phyloP scores from a whole-genome alignment of 2,797 vertebrate species.

The Choloepus didactylus region DNA sequence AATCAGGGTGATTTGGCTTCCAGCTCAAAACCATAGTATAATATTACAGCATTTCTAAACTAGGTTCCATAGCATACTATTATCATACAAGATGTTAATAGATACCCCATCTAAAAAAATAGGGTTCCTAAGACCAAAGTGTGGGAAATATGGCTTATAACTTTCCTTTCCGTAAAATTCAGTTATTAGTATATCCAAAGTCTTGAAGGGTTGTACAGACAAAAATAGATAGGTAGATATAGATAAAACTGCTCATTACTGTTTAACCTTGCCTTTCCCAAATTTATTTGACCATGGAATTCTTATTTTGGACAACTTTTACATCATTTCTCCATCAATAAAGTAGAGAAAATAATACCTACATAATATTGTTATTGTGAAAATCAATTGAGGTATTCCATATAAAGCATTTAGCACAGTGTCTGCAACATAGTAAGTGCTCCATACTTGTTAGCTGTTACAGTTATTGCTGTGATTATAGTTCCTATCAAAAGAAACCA shows the following conservation, averaged over 20 bases:
- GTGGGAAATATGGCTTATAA: not conserved
- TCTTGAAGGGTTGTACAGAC: not conserved
- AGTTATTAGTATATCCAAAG: not conserved
- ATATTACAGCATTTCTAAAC: not conserved
- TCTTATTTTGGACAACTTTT: not conserved
- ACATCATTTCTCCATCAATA: not conserved
- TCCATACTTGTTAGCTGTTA: too few species aligned
- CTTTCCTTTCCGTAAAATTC: not conserved
- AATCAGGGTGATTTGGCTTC: not conserved
- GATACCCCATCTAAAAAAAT: not conserved
- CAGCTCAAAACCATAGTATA: not conserved
- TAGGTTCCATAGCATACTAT: not conserved
- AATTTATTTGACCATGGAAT: not conserved
- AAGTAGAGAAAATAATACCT: not conserved
- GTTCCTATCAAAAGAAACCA: not conserved
- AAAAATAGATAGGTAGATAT: not conserved
- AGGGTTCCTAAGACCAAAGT: not conserved
- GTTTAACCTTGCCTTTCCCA: not conserved
- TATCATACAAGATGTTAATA: not conserved
- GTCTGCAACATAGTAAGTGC: too few species aligned
- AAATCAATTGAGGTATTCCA: not conserved
- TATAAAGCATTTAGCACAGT: not conserved
- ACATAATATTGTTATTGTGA: not conserved
- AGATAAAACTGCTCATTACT: not conserved
- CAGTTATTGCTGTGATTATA: not conserved